Evolutionary conservation across 2,888 invertebrate species (phyloP), one percentile per base, ranked within the genome.

Genomic region (Pollenia angustigena): DNA sequence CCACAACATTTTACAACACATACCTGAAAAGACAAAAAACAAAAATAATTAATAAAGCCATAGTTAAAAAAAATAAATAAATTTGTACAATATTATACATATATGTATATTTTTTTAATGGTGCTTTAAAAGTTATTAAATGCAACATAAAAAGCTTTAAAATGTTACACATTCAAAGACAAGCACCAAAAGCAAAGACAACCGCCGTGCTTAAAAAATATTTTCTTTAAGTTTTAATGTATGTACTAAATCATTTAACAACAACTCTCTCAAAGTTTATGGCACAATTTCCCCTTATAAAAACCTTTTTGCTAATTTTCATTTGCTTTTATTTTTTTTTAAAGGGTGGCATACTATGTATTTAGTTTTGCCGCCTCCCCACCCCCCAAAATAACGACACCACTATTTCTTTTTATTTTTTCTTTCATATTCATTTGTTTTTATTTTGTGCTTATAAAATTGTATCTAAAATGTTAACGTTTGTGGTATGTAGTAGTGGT

Each of bases 21-120:
- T 74, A 85, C 85, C 85, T 85, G 76, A 9, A 85, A 84, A 46
- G 9, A 82, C 16, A 80, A 4, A 32, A 52, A 71, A 16, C n/a
- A 56, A 48, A 71, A 58, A 32, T 56, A 46, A 62, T 23, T 11
- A 42, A 60, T 10, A 18, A 18, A 64, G 48, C 9, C 7, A 12
- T 11, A 18, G 14, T 6, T 8, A 62, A 44, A 48, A 16, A 23
- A 23, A 23, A 23, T 23, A 23, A 32, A 32, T 32, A 32, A 3
- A 32, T 32, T 4, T 32, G 0, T 32, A 32, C 32, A 32, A 32
- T 32, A 32, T 32, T 32, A 32, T 32, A n/a, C n/a, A n/a, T n/a
- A n/a, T n/a, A n/a, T n/a, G 6, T 32, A 32, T 6, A 6, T 32
- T 32, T 32, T 32, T 6, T 6, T 32, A 6, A 32, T 32, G 6